A percentile compares a stretch with the other conserved stretches of the same genome.
phyloP scores from a whole-genome alignment of 2,797 vertebrate genomes.

The Arrhamphus sclerolepis region DNA sequence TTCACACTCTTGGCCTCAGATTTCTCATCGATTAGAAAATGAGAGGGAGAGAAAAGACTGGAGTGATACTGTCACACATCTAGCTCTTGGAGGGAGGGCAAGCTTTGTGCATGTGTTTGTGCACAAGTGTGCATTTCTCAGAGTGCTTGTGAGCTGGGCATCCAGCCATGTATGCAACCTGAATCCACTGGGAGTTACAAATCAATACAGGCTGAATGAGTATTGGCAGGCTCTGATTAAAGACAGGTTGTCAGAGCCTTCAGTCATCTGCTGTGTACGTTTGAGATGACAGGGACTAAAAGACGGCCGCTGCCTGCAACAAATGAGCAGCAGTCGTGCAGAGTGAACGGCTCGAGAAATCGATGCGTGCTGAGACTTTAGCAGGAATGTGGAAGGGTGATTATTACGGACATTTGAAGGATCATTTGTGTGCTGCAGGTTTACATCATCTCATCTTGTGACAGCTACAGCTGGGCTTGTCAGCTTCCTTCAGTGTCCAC shows the following conservation, averaged over 20 bases:
- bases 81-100: slow-evolving; percentile 32
- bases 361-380: slow-evolving; percentile 52
- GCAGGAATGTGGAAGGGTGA: slow-evolving; percentile 41
- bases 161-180: slow-evolving; percentile 13
- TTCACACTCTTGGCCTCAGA: slow-evolving; percentile 22
- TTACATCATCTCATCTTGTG: slow-evolving; percentile 51
- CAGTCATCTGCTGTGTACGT: slow-evolving; percentile 28
- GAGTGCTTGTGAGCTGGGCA: background rate
- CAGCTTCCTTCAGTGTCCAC: slow-evolving; percentile 10
- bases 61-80: slow-evolving; percentile 68
- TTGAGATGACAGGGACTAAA: slow-evolving; percentile 5
- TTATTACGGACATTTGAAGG: slow-evolving; percentile 34
- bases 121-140: background rate
- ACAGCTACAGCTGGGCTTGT: slow-evolving; percentile 30
- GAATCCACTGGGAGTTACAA: slow-evolving; percentile 44
- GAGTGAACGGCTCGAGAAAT: slow-evolving; percentile 48
- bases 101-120: slow-evolving; percentile 3
- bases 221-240: slow-evolving; percentile 69
- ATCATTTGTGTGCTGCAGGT: slow-evolving; percentile 24
- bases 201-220: slow-evolving; percentile 60
- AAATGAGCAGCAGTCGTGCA: slow-evolving; percentile 28
- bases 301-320: slow-evolving; percentile 30
- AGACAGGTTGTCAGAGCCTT: slow-evolving; percentile 52
- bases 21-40: slow-evolving; percentile 75
- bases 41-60: slow-evolving; percentile 48